Percentiles rank a stretch among this genome's conserved stretches.
Evolutionary conservation across 1,140 invertebrate genomes (phyloP).

Genomic region (Parasteatoda tepidariorum): DNA sequence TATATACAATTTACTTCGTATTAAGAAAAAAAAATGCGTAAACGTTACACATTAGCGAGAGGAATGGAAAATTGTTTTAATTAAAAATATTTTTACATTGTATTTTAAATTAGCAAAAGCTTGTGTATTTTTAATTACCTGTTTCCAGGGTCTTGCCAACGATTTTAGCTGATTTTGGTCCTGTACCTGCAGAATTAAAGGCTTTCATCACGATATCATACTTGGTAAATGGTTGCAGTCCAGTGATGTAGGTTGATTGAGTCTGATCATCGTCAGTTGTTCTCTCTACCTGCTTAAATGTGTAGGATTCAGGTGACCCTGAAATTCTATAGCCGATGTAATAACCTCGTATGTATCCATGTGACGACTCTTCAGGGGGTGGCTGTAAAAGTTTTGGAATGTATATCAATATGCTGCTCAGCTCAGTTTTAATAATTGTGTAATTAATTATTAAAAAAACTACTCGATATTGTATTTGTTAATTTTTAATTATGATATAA

Average conservation of each 20-base stretch:
- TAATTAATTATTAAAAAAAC: too few species aligned
- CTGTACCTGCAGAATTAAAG: constrained; percentile 71
- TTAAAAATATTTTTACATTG: too few species aligned
- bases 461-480: too few species aligned
- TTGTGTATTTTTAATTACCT: constrained; percentile 10
- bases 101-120: too few species aligned
- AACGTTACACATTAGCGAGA: too few species aligned
- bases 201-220: constrained; percentile 69
- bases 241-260: constrained; percentile 59
- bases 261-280: not conserved
- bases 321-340: constrained; percentile 63
- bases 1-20: not conserved
- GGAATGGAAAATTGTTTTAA: too few species aligned
- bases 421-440: too few species aligned
- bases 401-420: too few species aligned
- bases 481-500: too few species aligned
- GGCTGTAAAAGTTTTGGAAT: too few species aligned
- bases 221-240: constrained; percentile 68
- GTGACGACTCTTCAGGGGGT: constrained; percentile 85
- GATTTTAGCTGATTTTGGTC: constrained; percentile 80
- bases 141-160: constrained; percentile 80
- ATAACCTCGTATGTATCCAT: constrained; percentile 70
- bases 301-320: constrained; percentile 59
- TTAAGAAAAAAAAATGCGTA: not conserved
- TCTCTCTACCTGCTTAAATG: constrained; percentile 66